Base-by-base conservation (phyloP, 2,888 invertebrate genomes). In the Dendrolimus pini region DNA sequence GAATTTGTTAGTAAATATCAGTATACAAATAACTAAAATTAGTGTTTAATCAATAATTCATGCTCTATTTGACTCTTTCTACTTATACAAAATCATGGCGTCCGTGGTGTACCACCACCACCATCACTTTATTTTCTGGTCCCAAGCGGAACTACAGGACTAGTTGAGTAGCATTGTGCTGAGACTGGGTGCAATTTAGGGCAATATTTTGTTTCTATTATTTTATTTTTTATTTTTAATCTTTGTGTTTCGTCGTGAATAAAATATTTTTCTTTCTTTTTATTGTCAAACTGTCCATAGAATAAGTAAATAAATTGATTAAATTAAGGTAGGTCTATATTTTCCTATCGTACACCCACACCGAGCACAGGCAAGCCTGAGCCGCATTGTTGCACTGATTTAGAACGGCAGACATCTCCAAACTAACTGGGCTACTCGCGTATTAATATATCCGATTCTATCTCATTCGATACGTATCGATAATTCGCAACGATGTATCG, bases 391-490 rank as follows among this genome's bases (percentile, higher is more conserved):
- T 84, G 82, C 82, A 73, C 78, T 77, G 85, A 82, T 85, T 85
- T 83, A 83, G 84, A 82, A 70, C 82, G 76, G 80, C 82, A 85
- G 85, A 85, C 85, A 87, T 89, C 85, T 85, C 85, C 85, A 84
- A 85, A 85, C 85, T 85, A 83, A 85, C 79, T 85, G 82, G 70
- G 65, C 67, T 82, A 84, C 86, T 84, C 88, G 86, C 86, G 87
- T 89, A 89, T 88, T 89, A 89, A 88, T 89, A 89, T 89, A 89
- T 89, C 88, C 85, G 82, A 47, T 47, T 47, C 47, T 47, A 47
- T 47, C 47, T 47, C 47, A 47, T 12, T 47, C 47, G 47, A 86
- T 85, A 86, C 84, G 85, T 83, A 83, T 85, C 80, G 76, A 81
- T 86, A 84, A 86, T 85, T 83, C 80, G 77, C 70, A 73, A 72